These are phyloP conservation scores for Myodes glareolus DNA, from an alignment of 2,113 vertebrate species.

Conservation along the genomic window DNA sequence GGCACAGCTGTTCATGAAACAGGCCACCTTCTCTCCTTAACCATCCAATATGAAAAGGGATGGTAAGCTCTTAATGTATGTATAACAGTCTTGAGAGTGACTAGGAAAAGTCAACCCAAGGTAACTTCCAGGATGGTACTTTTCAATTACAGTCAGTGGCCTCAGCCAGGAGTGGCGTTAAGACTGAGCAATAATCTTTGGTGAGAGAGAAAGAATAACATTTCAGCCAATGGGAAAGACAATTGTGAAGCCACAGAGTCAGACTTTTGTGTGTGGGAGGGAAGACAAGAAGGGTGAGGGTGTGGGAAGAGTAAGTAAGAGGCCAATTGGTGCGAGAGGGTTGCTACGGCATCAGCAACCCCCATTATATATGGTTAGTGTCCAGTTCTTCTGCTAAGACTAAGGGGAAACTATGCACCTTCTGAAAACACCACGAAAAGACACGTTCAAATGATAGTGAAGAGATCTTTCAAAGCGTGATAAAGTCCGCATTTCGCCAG, in stretches of 20 bases:
- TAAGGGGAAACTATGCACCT: background rate
- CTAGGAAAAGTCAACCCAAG: background rate
- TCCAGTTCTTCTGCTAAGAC: background rate
- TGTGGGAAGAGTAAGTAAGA: background rate
- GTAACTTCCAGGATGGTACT: background rate
- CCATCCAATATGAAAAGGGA: background rate
- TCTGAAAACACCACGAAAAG: background rate
- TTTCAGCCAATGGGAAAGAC: background rate
- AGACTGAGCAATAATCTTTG: background rate
- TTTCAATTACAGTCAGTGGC: background rate
- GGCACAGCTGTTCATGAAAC: background rate
- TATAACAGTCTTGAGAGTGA: background rate
- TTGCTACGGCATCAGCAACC: background rate
- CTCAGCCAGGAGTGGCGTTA: background rate
- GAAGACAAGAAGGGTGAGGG: background rate
- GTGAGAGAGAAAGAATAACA: background rate
- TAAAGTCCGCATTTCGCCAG: background rate
- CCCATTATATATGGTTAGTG: too few relatives aligned
- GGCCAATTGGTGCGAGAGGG: background rate
- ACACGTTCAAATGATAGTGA: background rate
- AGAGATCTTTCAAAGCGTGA: background rate
- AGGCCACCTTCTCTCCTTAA: background rate
- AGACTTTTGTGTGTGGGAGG: background rate
- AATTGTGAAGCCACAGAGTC: background rate
- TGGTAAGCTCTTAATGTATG: background rate